Evolutionary conservation across 2,888 invertebrate genomes (phyloP), one percentile per base, ranked within the genome.

Genomic region (Tachina grossa): DNA sequence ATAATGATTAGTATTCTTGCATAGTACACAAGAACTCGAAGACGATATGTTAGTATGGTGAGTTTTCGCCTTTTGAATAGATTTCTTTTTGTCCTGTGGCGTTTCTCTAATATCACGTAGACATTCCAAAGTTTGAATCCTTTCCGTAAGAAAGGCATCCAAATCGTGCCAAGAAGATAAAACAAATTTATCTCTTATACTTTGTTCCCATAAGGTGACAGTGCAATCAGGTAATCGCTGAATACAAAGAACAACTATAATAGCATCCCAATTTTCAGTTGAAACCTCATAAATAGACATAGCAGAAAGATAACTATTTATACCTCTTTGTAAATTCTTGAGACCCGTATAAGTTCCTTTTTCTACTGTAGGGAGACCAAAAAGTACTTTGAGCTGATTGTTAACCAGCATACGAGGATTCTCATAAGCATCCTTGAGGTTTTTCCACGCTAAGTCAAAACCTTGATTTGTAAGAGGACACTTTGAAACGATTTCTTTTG

Each of bases 351-450:
- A 41, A 14, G 41, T 39, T n/a, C 41, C 59, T 10, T n/a, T 61
- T 1, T n/a, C 41, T 2, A 22, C 11, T 5, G 13, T 8, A 9
- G 39, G 59, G 9, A 61, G 41, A 10, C n/a, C 11, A 13, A 61
- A 61, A 61, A 61, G 41, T 9, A n/a, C 14, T n/a, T 41, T 61
- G 9, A 61, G 39, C 41, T 61, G 59, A n/a, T 61, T 61, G 39
- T 61, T 61, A 31, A 61, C 39, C 9, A 61, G 39, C 41, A 61
- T n/a, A 39, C 66, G 22, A 1, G 49, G 22, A 39, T 66, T 49
- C 31, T 49, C 22, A 61, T 61, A 61, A 3, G 59, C 59, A 9
- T 39, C 59, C 5, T n/a, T 39, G 8, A 41, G 39, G n/a, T n/a
- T n/a, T 9, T 41, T 13, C 59, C 41, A 61, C 14, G 66, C 66